Percentiles rank a stretch among this genome's conserved stretches.
These are phyloP conservation scores for Lasaia peninsularis DNA, from an alignment of 1,140 invertebrate genomes.

Conservation along the genomic window DNA sequence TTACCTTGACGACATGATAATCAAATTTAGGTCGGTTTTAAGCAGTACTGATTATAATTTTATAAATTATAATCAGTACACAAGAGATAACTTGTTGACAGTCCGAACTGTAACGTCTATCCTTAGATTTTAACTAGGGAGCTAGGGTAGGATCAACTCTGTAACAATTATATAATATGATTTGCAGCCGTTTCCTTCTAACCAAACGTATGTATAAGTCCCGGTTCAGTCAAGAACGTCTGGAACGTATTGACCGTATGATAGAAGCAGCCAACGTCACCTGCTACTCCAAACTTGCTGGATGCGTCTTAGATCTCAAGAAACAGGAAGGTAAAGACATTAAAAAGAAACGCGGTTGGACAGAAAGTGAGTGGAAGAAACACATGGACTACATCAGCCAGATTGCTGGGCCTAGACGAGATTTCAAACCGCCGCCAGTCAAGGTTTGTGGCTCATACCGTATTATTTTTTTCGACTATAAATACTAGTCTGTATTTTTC, in stretches of 20 bases:
- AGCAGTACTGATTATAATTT: no score
- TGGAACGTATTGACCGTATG: constrained; percentile 58
- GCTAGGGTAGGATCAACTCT: no score
- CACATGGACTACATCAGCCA: constrained; percentile 65
- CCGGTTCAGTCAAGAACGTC: constrained; percentile 43
- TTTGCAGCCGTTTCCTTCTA: constrained; percentile 51
- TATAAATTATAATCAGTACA: no score
- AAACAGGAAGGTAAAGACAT: constrained; percentile 52
- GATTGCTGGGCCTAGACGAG: constrained; percentile 47
- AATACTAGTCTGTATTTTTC: no score
- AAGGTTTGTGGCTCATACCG: constrained; percentile 31
- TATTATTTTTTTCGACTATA: not conserved
- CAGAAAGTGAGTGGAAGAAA: constrained; percentile 65
- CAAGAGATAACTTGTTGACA: no score
- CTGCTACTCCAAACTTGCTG: constrained; percentile 56
- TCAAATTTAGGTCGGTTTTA: no score
- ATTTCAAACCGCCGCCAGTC: constrained; percentile 40
- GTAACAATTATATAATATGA: no score
- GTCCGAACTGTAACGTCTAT: no score
- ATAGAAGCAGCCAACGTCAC: constrained; percentile 58
- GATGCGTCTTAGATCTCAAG: constrained; percentile 58
- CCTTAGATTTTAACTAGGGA: no score
- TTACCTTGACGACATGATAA: no score
- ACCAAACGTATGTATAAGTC: constrained; percentile 52
- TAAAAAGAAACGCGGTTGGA: constrained; percentile 59